Evolutionary conservation across 2,797 vertebrate genomes (phyloP), one percentile per base, ranked within the genome.

Genomic region (Gallinago nigripennis): DNA sequence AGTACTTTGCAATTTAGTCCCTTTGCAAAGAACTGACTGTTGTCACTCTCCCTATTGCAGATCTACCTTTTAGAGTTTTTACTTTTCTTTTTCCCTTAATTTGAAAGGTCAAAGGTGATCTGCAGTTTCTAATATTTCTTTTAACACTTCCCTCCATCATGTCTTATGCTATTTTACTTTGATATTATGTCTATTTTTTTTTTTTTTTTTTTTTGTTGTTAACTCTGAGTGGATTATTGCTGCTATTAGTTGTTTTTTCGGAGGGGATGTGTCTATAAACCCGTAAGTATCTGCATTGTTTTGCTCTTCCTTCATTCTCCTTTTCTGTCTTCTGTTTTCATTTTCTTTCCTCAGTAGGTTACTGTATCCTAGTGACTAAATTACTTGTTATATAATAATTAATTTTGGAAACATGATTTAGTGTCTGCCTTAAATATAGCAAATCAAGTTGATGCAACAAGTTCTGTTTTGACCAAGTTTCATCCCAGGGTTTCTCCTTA

Each of bases 171-270:
- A 19, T 43, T 66, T 94, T 94, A 72, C 70, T 94, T 86, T 78
- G 56, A 76, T 82, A 41, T 66, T 91, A 53, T 39, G 23, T 81
- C 45, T 79, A 18, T 88, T 16, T 81, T 31, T 45, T 10, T 41
- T 16, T 43, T 16, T 43, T 7, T 41, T 41, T 16, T 24, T 46
- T 57, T 17, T 53, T 53, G 30, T 50, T 35, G 33, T 43, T 54
- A 33, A 60, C 48, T 73, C 54, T 66, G 25, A 97, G 88, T 87
- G 89, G 91, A 85, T 92, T 96, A 63, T 90, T 96, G 94, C 61
- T 95, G 71, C 96, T 76, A n/a, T 82, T 97, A 99, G 99, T 98
- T 99, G 80, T 98, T 98, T 95, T 99, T 98, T 98, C 97, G 97
- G 98, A 99, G 98, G 96, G 98, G 98, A 97, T 97, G 95, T 96